A percentile compares a stretch with the other conserved stretches of the same genome.
These are phyloP conservation scores for Epizoanthus ramosus DNA, from an alignment of 92 coral and sea anemone genomes.

Conservation along the genomic window DNA sequence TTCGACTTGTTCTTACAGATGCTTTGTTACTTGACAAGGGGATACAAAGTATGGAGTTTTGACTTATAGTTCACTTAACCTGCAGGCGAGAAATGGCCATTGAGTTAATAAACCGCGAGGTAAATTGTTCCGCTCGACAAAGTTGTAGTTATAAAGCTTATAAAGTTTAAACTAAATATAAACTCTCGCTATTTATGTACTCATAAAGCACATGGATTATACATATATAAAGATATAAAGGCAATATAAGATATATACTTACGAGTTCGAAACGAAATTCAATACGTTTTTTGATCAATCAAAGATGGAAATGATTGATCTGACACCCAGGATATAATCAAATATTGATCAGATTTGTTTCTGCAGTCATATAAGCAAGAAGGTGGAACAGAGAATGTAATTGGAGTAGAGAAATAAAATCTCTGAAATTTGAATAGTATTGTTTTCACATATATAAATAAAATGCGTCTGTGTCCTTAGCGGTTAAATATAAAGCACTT, in stretches of 20 bases:
- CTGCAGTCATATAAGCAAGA: background rate
- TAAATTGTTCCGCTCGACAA: background rate
- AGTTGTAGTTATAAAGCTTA: background rate
- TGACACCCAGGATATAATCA: slow-evolving; percentile 3
- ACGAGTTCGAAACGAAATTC: background rate
- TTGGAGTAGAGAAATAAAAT: slow-evolving; percentile 1
- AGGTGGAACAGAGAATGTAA: background rate
- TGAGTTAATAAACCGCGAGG: background rate
- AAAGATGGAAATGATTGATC: slow-evolving; percentile 26
- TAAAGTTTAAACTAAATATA: slow-evolving; percentile 9
- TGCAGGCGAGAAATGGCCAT: background rate
- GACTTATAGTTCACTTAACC: background rate
- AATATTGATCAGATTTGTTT: slow-evolving; percentile 12
- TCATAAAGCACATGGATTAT: background rate
- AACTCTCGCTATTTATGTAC: slow-evolving; percentile 16
- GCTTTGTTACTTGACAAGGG: background rate
- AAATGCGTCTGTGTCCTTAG: background rate
- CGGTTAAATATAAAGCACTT: background rate
- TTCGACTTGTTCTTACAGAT: no score
- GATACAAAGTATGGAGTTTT: background rate
- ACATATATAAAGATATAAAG: background rate
- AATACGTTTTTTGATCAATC: background rate
- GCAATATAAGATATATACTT: background rate
- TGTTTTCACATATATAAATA: background rate
- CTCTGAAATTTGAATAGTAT: background rate